These are phyloP conservation scores for Ginglymostoma cirratum DNA, from an alignment of 2,113 vertebrate genomes.

Conservation along the genomic window DNA sequence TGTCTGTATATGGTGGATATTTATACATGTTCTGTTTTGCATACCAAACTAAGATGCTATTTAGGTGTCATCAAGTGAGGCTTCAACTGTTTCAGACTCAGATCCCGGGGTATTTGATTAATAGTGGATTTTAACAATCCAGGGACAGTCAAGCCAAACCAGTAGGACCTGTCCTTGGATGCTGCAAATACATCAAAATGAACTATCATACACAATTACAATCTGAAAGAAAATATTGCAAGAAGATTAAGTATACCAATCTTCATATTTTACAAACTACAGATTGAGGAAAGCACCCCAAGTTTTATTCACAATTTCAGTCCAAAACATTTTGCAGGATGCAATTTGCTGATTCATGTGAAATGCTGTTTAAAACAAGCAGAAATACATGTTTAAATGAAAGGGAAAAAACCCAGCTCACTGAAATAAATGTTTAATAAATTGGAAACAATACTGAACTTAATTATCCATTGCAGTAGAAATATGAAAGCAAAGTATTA, in stretches of 20 bases:
- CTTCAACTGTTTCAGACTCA: neutral
- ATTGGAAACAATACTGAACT: slow-evolving; percentile 11
- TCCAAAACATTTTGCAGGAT: neutral
- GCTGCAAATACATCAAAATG: neutral
- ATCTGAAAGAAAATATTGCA: slow-evolving; percentile 47
- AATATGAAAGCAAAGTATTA: slow-evolving; percentile 7
- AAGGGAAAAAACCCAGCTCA: neutral
- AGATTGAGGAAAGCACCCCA: neutral
- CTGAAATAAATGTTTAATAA: neutral
- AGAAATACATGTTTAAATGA: neutral
- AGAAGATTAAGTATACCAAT: slow-evolving; percentile 48
- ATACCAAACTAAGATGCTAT: neutral
- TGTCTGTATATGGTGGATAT: slow-evolving; percentile 14
- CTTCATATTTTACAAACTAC: slow-evolving; percentile 13
- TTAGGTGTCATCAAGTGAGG: neutral
- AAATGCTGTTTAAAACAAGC: neutral
- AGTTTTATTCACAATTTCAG: neutral
- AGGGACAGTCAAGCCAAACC: neutral
- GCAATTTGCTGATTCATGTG: neutral
- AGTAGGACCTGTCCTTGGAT: neutral
- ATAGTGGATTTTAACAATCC: neutral
- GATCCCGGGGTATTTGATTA: neutral
- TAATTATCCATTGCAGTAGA: neutral
- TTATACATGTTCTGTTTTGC: neutral
- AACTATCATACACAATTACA: neutral